Conservation (phyloP, 2,888 invertebrate genomes). For the Lasioglossum vierecki region DNA sequence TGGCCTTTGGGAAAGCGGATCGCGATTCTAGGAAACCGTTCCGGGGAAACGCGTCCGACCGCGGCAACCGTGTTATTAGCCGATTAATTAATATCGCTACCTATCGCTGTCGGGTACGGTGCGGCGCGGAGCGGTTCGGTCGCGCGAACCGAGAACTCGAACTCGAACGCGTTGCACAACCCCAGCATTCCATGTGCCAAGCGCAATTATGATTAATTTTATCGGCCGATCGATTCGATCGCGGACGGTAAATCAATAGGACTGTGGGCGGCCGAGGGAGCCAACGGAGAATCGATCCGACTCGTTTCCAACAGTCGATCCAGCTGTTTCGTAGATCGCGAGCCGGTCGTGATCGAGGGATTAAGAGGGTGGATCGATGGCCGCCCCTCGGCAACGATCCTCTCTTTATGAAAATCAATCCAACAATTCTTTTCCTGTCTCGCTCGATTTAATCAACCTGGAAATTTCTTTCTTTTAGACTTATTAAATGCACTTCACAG, state of each 20-base stretch:
- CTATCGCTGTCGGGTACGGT: conserved; percentile 38
- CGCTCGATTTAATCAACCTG: not conserved
- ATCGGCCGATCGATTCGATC: conserved; percentile 56
- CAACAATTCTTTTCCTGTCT: not conserved
- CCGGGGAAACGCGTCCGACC: conserved; percentile 26
- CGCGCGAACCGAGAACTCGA: conserved; percentile 15
- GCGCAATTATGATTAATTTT: conserved; percentile 68
- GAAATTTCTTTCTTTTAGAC: not conserved
- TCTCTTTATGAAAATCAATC: not conserved
- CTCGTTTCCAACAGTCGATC: conserved; percentile 28
- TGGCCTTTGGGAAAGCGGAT: conserved; percentile 9
- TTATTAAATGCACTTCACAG: not conserved
- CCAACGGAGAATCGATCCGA: conserved; percentile 38
- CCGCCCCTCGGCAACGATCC: not conserved
- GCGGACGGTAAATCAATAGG: conserved; percentile 59
- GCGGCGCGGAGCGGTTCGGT: not conserved
- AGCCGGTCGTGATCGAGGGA: conserved; percentile 2
- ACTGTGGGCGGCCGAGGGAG: conserved; percentile 38
- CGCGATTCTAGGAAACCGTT: conserved; percentile 41
- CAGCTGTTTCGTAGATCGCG: not conserved
- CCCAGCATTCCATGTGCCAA: conserved; percentile 54
- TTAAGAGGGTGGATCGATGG: conserved; percentile 6
- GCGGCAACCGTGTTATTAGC: conserved; percentile 52
- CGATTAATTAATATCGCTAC: conserved; percentile 57
- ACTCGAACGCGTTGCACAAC: conserved; percentile 50